Conservation (phyloP, 2,113 vertebrate genomes). For the Bambusicola thoracicus region DNA sequence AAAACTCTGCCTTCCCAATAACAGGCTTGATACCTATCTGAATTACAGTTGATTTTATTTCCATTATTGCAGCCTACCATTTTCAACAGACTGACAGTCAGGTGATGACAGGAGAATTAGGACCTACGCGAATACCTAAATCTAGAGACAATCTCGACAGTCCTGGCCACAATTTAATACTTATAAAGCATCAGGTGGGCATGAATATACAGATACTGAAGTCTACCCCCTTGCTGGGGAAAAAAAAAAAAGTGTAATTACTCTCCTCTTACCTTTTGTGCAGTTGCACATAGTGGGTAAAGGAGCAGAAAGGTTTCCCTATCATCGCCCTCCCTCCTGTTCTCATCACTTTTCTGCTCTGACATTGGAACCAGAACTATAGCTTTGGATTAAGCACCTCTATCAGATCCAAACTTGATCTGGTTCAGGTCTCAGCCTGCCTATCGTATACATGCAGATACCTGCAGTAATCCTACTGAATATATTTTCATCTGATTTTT, state of each 20-base stretch:
- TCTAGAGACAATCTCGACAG: not conserved
- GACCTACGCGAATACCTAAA: not conserved
- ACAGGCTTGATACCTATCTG: not conserved
- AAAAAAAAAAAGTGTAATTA: not conserved
- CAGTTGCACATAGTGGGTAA: not conserved
- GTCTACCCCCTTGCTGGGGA: accelerated
- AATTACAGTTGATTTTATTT: not conserved
- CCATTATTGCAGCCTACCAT: not conserved
- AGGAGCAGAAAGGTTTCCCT: not conserved
- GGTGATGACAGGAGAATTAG: not conserved
- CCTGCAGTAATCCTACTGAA: not conserved
- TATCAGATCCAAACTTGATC: not conserved
- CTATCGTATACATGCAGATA: not conserved
- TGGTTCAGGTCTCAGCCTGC: not conserved
- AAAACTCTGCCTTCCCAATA: not conserved
- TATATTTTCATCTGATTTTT: not conserved
- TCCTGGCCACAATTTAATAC: not conserved
- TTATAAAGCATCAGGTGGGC: not conserved
- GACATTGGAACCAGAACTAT: not conserved
- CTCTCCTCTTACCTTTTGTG: not conserved
- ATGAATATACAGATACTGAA: not conserved
- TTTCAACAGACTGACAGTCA: not conserved
- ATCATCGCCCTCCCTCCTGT: accelerated
- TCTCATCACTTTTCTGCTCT: not conserved
- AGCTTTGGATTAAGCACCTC: not conserved